phyloP scores from a whole-genome alignment of 2,113 vertebrate genomes.

The Triplophysa siluroides region DNA sequence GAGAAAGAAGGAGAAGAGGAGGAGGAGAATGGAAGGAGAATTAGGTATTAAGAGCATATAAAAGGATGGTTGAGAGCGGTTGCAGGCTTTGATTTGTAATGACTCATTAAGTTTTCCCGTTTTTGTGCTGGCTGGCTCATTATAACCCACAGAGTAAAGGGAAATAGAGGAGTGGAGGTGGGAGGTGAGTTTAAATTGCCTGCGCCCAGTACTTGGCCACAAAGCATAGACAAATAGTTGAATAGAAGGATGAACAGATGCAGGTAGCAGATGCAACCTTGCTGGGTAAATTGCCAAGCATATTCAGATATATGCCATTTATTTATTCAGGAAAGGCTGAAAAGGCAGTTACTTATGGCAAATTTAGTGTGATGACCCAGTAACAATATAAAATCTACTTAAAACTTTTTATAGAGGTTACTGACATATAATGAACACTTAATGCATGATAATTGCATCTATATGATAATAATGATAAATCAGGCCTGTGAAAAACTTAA shows the following conservation, averaged over 20 bases:
- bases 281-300: conserved; percentile 45
- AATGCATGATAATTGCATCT: conserved; percentile 10
- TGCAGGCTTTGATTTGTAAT: conserved; percentile 89
- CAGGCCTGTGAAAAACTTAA: too few relatives aligned
- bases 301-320: conserved; percentile 46
- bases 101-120: conserved; percentile 97
- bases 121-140: conserved; percentile 98
- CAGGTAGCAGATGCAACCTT: conserved; percentile 81
- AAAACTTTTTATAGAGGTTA: conserved; percentile 5
- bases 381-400: conserved; percentile 1
- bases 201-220: conserved; percentile 80
- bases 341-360: conserved; percentile 59
- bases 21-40: conserved; percentile 75
- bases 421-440: not conserved
- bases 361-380: conserved; percentile 48
- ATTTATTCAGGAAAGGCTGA: conserved; percentile 31
- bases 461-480: not conserved
- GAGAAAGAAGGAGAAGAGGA: conserved; percentile 78
- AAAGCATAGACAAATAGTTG: conserved; percentile 72
- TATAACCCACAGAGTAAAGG: conserved; percentile 91
- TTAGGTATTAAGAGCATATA: conserved; percentile 64
- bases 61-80: conserved; percentile 81
- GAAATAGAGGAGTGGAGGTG: conserved; percentile 92
- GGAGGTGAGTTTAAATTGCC: conserved; percentile 99
- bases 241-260: conserved; percentile 82